Evolutionary conservation across 2,888 invertebrate genomes (phyloP), one percentile per base, ranked within the genome.

Genomic region (Euplagia quadripunctaria): DNA sequence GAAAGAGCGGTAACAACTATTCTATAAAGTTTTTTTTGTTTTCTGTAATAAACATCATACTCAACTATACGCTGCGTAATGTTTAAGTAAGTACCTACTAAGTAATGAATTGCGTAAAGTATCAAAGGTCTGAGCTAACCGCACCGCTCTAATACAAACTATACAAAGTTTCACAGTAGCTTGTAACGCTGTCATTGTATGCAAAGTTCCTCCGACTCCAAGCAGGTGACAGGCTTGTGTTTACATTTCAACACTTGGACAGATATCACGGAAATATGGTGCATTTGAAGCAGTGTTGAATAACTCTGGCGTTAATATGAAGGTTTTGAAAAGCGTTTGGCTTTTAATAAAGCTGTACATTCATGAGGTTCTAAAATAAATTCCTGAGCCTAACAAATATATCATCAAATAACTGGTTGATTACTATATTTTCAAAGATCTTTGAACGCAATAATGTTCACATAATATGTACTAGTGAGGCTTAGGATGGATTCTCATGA

Each of bases 161-260:
- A 73, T 64, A 51, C 70, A 58, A 71, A 76, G 82, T 80, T 81
- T 75, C 85, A 82, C 88, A 80, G 92, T 85, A 90, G 93, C 91
- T 89, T 88, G 91, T 91, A 89, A 84, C 87, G 73, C 87, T 88
- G 91, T 94, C 93, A 94, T 94, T 94, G 94, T 94, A 94, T 94
- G 94, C 94, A 93, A 94, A 94, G 88, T 83, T 79, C 76, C 84
- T 82, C 84, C 82, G 87, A 86, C 88, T 86, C 89, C 81, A 87
- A 89, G 86, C 91, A 91, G 90, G 91, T 87, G 87, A 87, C 84
- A 82, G 72, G 63, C 78, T 43, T 75, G 68, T 86, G 83, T 85
- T 87, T 83, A 82, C 84, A 86, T 86, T 84, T 84, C 86, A 81
- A 87, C 83, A 85, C 85, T 73, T 81, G 70, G 75, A 78, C 71